phyloP scores from a whole-genome alignment of 2,797 vertebrate species.

The Chiroxiphia lanceolata region DNA sequence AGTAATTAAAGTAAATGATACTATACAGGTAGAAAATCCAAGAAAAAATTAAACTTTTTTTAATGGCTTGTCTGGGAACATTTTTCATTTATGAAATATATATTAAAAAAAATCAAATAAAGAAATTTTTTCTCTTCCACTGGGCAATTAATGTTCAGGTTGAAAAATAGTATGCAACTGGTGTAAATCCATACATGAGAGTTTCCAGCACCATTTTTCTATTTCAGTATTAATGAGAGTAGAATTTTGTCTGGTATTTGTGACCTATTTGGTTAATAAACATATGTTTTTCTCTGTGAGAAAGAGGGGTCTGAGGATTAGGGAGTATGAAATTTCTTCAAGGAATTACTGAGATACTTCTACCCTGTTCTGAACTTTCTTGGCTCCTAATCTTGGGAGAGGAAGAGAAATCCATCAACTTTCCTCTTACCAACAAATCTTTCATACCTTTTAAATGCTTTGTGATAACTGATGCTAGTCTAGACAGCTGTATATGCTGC shows the following conservation, averaged over 20 bases:
- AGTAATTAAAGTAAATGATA: background rate
- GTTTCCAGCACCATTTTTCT: background rate
- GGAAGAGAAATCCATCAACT: background rate
- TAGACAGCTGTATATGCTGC: background rate
- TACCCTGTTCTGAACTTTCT: background rate
- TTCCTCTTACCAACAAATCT: background rate
- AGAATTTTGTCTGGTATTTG: background rate
- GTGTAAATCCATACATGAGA: background rate
- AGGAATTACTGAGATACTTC: background rate
- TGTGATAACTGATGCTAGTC: background rate
- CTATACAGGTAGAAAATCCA: background rate
- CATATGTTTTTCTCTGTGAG: background rate
- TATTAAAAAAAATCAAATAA: too few relatives aligned
- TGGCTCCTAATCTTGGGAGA: background rate
- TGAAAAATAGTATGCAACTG: background rate
- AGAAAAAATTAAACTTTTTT: background rate
- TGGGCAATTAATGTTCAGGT: background rate
- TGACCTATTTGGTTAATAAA: background rate
- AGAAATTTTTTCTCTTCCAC: background rate
- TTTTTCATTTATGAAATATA: background rate
- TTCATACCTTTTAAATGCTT: background rate
- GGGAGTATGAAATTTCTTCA: background rate
- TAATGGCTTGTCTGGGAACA: background rate
- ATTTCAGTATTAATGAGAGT: background rate
- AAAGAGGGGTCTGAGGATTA: background rate